phyloP scores from a whole-genome alignment of 2,888 invertebrate genomes.

The Sphaerophoria rueppellii region DNA sequence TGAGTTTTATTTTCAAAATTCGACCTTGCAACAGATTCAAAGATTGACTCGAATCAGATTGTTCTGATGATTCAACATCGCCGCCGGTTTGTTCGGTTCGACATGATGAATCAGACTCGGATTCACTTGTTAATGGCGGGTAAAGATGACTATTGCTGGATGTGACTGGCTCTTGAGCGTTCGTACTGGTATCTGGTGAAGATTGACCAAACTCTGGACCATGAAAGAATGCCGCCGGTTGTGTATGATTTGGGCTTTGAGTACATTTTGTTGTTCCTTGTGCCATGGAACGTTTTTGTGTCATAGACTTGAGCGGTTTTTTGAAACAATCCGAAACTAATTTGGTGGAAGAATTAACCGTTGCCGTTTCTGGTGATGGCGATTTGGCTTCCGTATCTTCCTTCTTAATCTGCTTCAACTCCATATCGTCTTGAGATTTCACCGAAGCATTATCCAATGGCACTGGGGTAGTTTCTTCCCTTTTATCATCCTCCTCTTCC shows the following conservation, averaged over 20 bases:
- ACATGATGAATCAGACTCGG: constrained; percentile 21
- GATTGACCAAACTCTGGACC: too few relatives aligned
- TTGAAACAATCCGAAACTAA: constrained; percentile 24
- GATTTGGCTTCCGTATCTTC: constrained; percentile 38
- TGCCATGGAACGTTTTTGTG: constrained; percentile 3
- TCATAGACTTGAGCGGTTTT: constrained; percentile 12
- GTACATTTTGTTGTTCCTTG: neutral
- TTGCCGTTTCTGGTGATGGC: neutral
- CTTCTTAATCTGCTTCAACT: constrained; percentile 40
- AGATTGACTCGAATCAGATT: constrained; percentile 3
- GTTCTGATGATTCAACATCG: constrained; percentile 19
- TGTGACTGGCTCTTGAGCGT: constrained; percentile 10
- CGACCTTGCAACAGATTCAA: neutral
- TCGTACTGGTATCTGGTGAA: neutral
- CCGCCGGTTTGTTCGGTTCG: constrained; percentile 4
- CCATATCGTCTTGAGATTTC: constrained; percentile 34
- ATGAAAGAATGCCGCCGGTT: too few relatives aligned
- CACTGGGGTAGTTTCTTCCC: neutral
- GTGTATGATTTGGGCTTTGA: constrained; percentile 1
- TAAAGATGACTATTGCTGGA: constrained; percentile 11
- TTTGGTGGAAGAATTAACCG: neutral
- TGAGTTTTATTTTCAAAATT: constrained; percentile 10
- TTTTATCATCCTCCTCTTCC: constrained; percentile 3
- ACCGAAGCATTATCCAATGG: neutral
- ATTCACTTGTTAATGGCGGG: constrained; percentile 29